Evolutionary conservation across 1,140 invertebrate species (phyloP).

Genomic region (Bactericera cockerelli): DNA sequence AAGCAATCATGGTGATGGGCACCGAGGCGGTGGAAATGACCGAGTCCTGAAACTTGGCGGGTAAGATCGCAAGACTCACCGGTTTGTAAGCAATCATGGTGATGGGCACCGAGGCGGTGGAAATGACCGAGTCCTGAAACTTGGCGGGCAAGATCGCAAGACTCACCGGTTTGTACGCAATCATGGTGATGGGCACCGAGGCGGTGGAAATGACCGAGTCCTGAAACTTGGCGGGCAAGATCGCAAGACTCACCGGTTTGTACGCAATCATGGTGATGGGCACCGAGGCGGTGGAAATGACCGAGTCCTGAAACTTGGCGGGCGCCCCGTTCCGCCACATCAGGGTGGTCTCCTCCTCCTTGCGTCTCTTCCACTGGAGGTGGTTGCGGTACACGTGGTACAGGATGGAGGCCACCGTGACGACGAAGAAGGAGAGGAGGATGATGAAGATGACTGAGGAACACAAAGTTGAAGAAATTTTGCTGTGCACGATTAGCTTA

Average conservation of each 20-base stretch:
- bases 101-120: no score
- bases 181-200: no score
- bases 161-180: no score
- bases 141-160: no score
- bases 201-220: constrained; percentile 13
- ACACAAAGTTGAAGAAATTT: constrained; percentile 8
- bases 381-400: constrained; percentile 28
- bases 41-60: no score
- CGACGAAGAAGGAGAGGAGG: constrained; percentile 24
- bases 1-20: no score
- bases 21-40: no score
- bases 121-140: no score
- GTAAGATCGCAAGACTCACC: no score
- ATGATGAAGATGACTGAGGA: constrained; percentile 27
- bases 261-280: constrained; percentile 30
- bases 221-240: constrained; percentile 20
- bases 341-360: constrained; percentile 42
- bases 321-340: constrained; percentile 21
- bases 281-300: constrained; percentile 4
- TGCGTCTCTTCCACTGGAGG: constrained; percentile 38
- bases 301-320: constrained; percentile 19
- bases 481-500: no score
- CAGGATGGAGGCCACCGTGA: constrained; percentile 20
- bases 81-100: no score
- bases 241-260: constrained; percentile 19